Evolutionary conservation across 2,888 invertebrate genomes (phyloP).

Genomic region (Mesoligia furuncula): DNA sequence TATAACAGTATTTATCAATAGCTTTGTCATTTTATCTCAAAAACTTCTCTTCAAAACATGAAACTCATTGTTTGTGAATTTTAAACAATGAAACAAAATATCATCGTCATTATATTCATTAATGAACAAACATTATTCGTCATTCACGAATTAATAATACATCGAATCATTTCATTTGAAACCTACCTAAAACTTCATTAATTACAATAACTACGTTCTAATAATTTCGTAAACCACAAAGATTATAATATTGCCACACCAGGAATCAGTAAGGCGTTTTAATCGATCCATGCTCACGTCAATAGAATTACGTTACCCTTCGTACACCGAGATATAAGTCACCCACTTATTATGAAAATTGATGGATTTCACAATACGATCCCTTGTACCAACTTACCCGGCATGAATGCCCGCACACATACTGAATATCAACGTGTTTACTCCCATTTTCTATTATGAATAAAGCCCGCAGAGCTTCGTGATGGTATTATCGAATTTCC

Average conservation of each 20-base stretch:
- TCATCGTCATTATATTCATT: neutral
- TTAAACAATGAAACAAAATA: neutral
- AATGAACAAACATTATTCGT: neutral
- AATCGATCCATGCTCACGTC: conserved; percentile 40
- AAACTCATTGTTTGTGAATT: neutral
- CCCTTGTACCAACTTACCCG: conserved; percentile 28
- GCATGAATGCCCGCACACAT: conserved; percentile 57
- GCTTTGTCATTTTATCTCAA: too few relatives aligned
- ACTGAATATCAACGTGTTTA: conserved; percentile 70
- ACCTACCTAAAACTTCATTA: neutral
- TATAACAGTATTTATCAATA: too few relatives aligned
- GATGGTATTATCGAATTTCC: conserved; percentile 80
- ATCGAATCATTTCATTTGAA: neutral
- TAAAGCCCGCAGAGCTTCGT: conserved; percentile 74
- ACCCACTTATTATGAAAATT: conserved; percentile 53
- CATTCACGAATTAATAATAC: neutral
- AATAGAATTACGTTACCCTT: conserved; percentile 35
- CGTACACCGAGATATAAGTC: conserved; percentile 31
- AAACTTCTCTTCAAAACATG: neutral
- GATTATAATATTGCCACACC: conserved; percentile 4
- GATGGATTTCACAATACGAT: conserved; percentile 55
- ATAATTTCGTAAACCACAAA: conserved; percentile 24
- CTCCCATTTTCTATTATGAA: conserved; percentile 74
- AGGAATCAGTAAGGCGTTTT: conserved; percentile 9
- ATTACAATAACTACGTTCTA: conserved; percentile 27